Evolutionary conservation across 2,797 vertebrate species (phyloP).

Genomic region (Labeo calbasu): DNA sequence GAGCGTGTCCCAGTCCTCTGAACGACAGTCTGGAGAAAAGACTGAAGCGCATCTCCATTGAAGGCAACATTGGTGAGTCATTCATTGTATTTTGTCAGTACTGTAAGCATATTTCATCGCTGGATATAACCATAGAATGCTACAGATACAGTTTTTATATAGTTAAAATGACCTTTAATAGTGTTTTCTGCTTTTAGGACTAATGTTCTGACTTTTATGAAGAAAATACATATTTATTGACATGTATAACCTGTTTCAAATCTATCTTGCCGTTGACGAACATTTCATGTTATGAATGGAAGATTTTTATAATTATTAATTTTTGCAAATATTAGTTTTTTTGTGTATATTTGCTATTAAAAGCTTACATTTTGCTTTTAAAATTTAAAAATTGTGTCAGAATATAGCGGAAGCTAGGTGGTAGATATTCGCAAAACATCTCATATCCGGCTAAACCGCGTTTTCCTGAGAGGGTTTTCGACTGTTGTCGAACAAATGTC

Average conservation of each 20-base stretch:
- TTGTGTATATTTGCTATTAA: not conserved
- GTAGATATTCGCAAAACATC: not conserved
- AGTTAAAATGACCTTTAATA: not conserved
- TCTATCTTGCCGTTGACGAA: not conserved
- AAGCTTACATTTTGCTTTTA: not conserved
- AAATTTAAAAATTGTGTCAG: not conserved
- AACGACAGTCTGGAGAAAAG: conserved; percentile 66
- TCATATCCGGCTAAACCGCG: not conserved
- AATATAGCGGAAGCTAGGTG: not conserved
- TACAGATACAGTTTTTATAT: too few species aligned
- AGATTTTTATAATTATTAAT: not conserved
- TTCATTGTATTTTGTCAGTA: not conserved
- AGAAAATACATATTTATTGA: not conserved
- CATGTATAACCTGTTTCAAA: not conserved
- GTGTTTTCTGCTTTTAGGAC: too few species aligned
- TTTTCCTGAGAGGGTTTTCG: not conserved
- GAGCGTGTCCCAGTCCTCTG: conserved; percentile 69
- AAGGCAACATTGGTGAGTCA: conserved; percentile 92
- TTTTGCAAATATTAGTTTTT: not conserved
- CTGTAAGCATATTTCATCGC: not conserved
- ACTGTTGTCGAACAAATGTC: not conserved
- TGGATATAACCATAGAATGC: not conserved
- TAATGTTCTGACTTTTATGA: not conserved
- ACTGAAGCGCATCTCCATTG: conserved; percentile 85
- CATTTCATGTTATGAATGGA: not conserved